Percentiles rank a stretch among this genome's conserved stretches.
phyloP scores from a whole-genome alignment of 2,888 invertebrate species.

The Pammene aurita region DNA sequence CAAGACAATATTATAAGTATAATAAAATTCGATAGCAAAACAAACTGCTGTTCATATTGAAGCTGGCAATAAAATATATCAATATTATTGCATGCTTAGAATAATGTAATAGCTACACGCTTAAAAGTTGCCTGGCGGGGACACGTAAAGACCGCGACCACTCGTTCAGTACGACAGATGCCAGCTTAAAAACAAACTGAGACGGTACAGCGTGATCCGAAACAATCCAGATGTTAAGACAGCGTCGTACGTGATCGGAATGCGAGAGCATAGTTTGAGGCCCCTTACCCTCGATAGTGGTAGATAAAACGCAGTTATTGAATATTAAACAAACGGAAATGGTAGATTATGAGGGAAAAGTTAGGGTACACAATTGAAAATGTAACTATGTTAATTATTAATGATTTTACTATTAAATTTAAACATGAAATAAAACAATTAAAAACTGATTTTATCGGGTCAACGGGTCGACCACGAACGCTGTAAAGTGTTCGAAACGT shows the following conservation, averaged over 20 bases:
- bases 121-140: conserved; percentile 18
- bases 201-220: conserved; percentile 69
- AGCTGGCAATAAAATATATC: conserved; percentile 9
- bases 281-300: conserved; percentile 55
- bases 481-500: too few relatives aligned
- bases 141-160: conserved; percentile 42
- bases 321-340: conserved; percentile 67
- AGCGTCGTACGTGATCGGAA: conserved; percentile 69
- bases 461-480: too few relatives aligned
- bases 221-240: conserved; percentile 80
- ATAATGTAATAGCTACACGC: conserved; percentile 18
- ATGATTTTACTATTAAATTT: too few relatives aligned
- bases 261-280: conserved; percentile 48
- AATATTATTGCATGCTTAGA: conserved; percentile 6
- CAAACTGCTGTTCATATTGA: neutral
- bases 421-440: too few relatives aligned
- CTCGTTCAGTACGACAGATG: conserved; percentile 51
- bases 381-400: conserved; percentile 15
- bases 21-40: neutral
- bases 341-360: conserved; percentile 55
- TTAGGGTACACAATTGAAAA: conserved; percentile 39
- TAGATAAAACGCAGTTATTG: conserved; percentile 62
- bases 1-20: neutral
- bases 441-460: too few relatives aligned
- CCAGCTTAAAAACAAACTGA: conserved; percentile 72